Evolutionary conservation across 2,797 vertebrate genomes (phyloP).

Genomic region (Potorous gilbertii): DNA sequence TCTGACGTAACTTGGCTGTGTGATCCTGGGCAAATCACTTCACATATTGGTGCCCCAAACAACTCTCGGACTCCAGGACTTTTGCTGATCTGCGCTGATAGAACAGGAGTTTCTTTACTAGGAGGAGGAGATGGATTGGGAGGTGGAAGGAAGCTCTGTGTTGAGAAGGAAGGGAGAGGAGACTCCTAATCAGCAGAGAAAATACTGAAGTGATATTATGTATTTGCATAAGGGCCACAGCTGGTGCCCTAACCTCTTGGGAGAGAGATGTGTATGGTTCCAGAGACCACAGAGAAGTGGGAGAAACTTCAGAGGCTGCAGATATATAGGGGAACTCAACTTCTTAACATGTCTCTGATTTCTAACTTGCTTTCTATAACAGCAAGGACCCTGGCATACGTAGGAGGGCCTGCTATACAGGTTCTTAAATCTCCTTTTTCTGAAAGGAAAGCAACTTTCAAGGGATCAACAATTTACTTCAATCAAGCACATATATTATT

Average conservation of each 20-base stretch:
- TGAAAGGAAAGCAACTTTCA: too few species aligned
- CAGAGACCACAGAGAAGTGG: background rate
- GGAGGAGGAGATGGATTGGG: background rate
- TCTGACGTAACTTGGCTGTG: background rate
- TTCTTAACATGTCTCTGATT: background rate
- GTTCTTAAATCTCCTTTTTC: too few species aligned
- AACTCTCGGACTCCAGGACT: background rate
- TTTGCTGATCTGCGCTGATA: background rate
- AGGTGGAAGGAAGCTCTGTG: background rate
- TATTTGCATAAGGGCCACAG: background rate
- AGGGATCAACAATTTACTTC: too few species aligned
- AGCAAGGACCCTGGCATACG: too few species aligned
- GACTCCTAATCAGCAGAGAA: background rate
- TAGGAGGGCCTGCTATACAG: too few species aligned
- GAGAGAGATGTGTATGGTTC: background rate
- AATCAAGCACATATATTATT: too few species aligned
- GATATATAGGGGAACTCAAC: background rate
- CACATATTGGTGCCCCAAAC: background rate
- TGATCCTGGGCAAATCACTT: background rate
- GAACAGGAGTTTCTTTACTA: background rate
- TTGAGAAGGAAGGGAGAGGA: background rate
- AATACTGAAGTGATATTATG: background rate
- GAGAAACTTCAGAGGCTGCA: background rate
- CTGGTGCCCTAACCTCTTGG: background rate
- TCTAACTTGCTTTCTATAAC: background rate